Evolutionary conservation across 2,797 vertebrate species (phyloP).

Genomic region (Anisognathus igniventris): DNA sequence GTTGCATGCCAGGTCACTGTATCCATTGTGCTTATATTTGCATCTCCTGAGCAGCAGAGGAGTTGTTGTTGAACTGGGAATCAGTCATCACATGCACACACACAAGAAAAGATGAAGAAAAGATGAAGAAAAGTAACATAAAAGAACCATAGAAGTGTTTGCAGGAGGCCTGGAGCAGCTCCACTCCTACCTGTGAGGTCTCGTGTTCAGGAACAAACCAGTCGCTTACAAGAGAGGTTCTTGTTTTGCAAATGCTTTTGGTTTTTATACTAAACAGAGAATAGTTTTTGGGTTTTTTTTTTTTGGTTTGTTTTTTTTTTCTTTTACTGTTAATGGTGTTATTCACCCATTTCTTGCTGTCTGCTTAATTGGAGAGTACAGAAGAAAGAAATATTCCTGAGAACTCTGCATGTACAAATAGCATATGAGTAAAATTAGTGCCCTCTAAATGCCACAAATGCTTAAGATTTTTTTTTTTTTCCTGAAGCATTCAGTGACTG

Average conservation of each 20-base stretch:
- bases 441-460: background rate
- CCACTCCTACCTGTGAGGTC: background rate
- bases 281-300: background rate
- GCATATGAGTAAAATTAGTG: background rate
- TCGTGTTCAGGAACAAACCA: background rate
- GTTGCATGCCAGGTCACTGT: fast-evolving
- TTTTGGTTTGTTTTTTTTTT: too few relatives aligned
- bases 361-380: background rate
- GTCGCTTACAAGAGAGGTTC: background rate
- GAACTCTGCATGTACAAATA: background rate
- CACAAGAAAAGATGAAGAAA: background rate
- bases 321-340: background rate
- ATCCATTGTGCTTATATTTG: background rate
- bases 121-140: background rate
- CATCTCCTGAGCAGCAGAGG: background rate
- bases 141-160: background rate
- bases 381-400: background rate
- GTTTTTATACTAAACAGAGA: background rate
- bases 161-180: background rate
- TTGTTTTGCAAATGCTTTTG: background rate
- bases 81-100: background rate
- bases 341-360: background rate
- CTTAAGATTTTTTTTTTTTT: background rate
- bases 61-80: background rate
- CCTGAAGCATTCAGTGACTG: background rate